phyloP scores from a whole-genome alignment of 2,888 invertebrate genomes.

The Ophion ellenae region DNA sequence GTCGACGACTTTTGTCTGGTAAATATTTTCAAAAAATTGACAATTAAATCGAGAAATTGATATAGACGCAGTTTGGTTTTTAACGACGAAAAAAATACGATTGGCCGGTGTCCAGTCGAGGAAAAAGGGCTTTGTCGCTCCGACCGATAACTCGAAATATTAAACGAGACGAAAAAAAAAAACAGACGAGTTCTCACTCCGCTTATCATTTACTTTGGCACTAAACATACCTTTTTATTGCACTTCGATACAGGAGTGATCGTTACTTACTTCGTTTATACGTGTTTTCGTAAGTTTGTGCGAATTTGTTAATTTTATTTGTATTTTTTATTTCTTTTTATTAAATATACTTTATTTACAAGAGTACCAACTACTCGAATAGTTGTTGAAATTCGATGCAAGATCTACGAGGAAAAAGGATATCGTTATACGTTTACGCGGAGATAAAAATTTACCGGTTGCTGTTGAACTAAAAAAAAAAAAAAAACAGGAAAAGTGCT shows the following conservation, averaged over 20 bases:
- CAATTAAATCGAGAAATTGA: background rate
- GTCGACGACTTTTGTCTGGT: background rate
- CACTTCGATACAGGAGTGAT: slow-evolving; percentile 80
- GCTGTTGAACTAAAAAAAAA: slow-evolving; percentile 18
- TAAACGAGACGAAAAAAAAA: slow-evolving; percentile 16
- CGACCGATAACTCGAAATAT: slow-evolving; percentile 25
- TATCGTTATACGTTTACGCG: slow-evolving; percentile 29
- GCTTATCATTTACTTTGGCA: slow-evolving; percentile 76
- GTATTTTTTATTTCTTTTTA: slow-evolving; percentile 11
- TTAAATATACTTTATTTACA: slow-evolving; percentile 61
- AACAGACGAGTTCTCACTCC: slow-evolving; percentile 45
- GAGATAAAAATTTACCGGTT: slow-evolving; percentile 25
- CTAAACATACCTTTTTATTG: slow-evolving; percentile 80
- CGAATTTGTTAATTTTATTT: slow-evolving; percentile 16
- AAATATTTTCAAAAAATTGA: background rate
- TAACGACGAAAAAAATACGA: background rate
- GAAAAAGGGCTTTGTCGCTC: slow-evolving; percentile 37
- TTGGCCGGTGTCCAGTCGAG: background rate
- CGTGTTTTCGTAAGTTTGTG: slow-evolving; percentile 33
- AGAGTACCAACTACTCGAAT: slow-evolving; percentile 54
- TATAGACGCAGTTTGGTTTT: background rate
- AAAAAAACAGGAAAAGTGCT: slow-evolving; percentile 40
- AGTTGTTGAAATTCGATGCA: slow-evolving; percentile 41
- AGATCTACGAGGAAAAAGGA: slow-evolving; percentile 43
- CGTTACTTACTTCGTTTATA: slow-evolving; percentile 39